phyloP scores from a whole-genome alignment of 2,888 invertebrate species.

The Campoplex capitator region DNA sequence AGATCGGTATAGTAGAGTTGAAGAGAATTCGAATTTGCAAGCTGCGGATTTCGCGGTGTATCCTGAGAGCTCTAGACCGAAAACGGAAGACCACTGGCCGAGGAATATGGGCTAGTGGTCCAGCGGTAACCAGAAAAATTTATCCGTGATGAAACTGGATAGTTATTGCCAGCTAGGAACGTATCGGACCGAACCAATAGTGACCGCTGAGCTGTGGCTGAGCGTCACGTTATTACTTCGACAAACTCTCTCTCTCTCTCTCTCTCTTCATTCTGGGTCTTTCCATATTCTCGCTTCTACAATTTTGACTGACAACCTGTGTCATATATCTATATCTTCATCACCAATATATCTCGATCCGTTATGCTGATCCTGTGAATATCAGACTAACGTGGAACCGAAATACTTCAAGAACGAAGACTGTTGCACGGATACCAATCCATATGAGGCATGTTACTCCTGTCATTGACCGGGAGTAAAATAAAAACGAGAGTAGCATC shows the following conservation, averaged over 20 bases:
- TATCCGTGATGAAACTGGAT: constrained; percentile 67
- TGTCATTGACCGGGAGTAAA: neutral
- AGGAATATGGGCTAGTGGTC: constrained; percentile 14
- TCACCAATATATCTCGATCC: neutral
- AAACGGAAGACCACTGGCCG: constrained; percentile 25
- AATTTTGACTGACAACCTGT: constrained; percentile 34
- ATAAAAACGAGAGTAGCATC: neutral
- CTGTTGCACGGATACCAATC: neutral
- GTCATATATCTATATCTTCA: constrained; percentile 45
- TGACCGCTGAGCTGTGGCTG: constrained; percentile 42
- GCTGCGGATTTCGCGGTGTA: constrained; percentile 59
- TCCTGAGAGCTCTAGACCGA: constrained; percentile 49
- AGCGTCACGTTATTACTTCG: constrained; percentile 40
- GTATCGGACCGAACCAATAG: constrained; percentile 35
- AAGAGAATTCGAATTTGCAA: constrained; percentile 60
- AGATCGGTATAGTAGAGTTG: neutral
- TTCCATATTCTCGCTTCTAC: neutral
- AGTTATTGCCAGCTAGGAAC: constrained; percentile 56
- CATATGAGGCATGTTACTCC: neutral
- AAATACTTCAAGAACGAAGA: neutral
- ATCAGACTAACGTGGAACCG: neutral
- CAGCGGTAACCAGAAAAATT: constrained; percentile 60
- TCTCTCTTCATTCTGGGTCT: neutral
- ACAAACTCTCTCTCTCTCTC: neutral
- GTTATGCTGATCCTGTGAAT: constrained; percentile 13